Evolutionary conservation across 2,888 invertebrate genomes (phyloP).

Genomic region (Hypselothyrea guttata): DNA sequence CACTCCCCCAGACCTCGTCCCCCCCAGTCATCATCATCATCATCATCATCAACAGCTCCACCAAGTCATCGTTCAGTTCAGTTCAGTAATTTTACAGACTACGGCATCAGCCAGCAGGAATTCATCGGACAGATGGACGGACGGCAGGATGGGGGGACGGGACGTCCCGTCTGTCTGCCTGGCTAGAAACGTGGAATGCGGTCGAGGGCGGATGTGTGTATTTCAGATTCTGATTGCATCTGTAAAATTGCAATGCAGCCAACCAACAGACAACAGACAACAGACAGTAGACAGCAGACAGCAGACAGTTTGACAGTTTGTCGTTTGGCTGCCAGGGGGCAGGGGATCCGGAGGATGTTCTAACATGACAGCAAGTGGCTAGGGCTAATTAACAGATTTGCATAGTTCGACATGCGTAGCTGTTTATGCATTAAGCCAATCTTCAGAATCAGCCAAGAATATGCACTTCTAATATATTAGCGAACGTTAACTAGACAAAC

Average conservation of each 20-base stretch:
- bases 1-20: conserved; percentile 21
- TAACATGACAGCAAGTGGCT: conserved; percentile 22
- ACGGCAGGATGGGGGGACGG: too few species aligned
- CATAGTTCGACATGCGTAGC: conserved; percentile 15
- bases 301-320: conserved; percentile 43
- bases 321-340: conserved; percentile 1
- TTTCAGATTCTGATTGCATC: conserved; percentile 66
- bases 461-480: too few species aligned
- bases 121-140: conserved; percentile 22
- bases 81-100: conserved; percentile 78
- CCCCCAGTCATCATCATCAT: conserved; percentile 9
- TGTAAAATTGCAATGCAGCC: conserved; percentile 50
- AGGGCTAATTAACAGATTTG: conserved; percentile 34
- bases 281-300: conserved; percentile 45
- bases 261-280: conserved; percentile 40
- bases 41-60: conserved; percentile 33
- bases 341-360: neutral
- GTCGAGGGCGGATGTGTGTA: conserved; percentile 30
- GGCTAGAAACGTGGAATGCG: conserved; percentile 1
- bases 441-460: too few species aligned
- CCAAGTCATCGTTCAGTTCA: conserved; percentile 75
- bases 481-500: too few species aligned
- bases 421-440: conserved; percentile 6
- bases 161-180: conserved; percentile 1
- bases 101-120: conserved; percentile 64